Conservation (phyloP, 2,797 vertebrate species). For the Cercopithecus petaurista region DNA sequence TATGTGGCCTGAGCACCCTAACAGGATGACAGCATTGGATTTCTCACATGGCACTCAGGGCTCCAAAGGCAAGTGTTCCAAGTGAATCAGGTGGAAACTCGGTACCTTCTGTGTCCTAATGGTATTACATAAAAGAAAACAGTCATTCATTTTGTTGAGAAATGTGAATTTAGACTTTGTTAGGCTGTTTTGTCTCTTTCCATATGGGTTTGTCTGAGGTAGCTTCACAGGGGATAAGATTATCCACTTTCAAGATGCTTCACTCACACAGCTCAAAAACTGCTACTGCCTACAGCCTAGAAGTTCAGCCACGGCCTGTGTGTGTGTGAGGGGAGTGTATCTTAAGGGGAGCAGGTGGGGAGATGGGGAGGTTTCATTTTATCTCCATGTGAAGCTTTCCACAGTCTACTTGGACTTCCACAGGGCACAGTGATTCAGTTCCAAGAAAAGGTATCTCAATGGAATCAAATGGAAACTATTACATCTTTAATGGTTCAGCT, state of each 20-base stretch:
- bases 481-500: not conserved
- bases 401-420: not conserved
- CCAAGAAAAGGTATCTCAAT: not conserved
- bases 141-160: not conserved
- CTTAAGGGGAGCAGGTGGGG: not conserved
- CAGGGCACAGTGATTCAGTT: not conserved
- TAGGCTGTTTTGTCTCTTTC: not conserved
- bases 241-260: not conserved
- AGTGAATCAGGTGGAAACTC: not conserved
- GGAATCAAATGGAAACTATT: not conserved
- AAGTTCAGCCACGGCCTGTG: not conserved
- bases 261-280: not conserved
- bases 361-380: not conserved
- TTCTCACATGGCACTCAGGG: not conserved
- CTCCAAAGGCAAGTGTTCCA: not conserved
- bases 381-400: not conserved
- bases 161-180: not conserved
- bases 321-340: not conserved
- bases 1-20: not conserved
- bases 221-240: not conserved
- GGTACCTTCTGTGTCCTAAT: not conserved
- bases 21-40: not conserved
- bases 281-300: not conserved
- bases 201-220: not conserved
- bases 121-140: not conserved